phyloP scores from a whole-genome alignment of 2,888 invertebrate species.

The Pristionchus exspectatus region DNA sequence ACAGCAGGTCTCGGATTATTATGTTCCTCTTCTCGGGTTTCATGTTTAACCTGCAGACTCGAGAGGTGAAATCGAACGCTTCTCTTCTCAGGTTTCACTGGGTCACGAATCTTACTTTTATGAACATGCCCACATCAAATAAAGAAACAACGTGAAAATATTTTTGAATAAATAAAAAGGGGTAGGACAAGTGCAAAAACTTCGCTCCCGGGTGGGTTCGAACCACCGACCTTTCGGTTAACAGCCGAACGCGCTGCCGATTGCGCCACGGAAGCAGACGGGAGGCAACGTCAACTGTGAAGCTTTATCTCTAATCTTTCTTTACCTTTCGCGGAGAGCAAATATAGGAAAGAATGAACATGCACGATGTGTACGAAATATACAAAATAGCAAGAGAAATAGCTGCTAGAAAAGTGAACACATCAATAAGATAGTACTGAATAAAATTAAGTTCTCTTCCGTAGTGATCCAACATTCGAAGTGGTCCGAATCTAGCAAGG shows the following conservation, averaged over 20 bases:
- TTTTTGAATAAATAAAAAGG: neutral
- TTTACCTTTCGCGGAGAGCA: neutral
- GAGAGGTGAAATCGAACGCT: neutral
- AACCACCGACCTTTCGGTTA: slow-evolving; percentile 54
- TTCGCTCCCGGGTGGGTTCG: slow-evolving; percentile 49
- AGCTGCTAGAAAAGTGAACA: neutral
- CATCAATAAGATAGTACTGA: neutral
- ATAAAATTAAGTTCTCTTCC: slow-evolving; percentile 14
- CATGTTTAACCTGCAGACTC: neutral
- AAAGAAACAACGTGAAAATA: neutral
- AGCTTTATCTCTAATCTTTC: neutral
- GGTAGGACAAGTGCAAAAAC: too few relatives aligned
- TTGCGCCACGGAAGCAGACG: slow-evolving; percentile 48
- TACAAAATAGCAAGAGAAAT: neutral
- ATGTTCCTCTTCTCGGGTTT: neutral
- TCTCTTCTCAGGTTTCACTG: neutral
- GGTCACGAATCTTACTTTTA: neutral
- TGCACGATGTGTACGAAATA: neutral
- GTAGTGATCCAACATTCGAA: slow-evolving; percentile 30
- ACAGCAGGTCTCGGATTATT: neutral
- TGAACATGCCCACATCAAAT: neutral
- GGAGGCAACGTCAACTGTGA: too few relatives aligned
- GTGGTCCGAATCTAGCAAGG: slow-evolving; percentile 35
- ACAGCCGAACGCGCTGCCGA: slow-evolving; percentile 52
- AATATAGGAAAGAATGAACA: neutral